Evolutionary conservation across 2,113 vertebrate species (phyloP).

Genomic region (Loxodonta africana): DNA sequence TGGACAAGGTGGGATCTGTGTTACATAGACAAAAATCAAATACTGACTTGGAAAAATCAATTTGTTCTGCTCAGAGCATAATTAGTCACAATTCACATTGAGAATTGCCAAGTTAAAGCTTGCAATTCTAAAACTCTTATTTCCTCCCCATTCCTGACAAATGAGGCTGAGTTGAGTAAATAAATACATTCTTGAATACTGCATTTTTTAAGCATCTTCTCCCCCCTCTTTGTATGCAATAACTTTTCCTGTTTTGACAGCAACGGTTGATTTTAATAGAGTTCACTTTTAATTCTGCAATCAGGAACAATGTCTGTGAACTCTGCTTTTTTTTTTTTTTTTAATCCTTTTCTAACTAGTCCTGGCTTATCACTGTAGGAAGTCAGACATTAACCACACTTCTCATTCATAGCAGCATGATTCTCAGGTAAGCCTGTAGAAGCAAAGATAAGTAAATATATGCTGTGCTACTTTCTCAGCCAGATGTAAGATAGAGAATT

Average conservation of each 20-base stretch:
- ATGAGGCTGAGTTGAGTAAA: slow-evolving; percentile 38
- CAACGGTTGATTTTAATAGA: neutral
- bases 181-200: neutral
- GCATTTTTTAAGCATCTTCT: neutral
- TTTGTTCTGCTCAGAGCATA: slow-evolving; percentile 11
- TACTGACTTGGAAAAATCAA: neutral
- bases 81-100: slow-evolving; percentile 46
- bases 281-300: slow-evolving; percentile 25
- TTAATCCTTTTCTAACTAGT: neutral
- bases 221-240: neutral
- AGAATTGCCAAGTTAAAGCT: slow-evolving; percentile 22
- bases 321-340: slow-evolving; percentile 54
- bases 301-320: slow-evolving; percentile 12
- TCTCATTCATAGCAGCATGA: neutral
- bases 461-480: neutral
- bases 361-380: neutral
- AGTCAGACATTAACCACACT: slow-evolving; percentile 14
- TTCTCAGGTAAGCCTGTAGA: slow-evolving; percentile 53
- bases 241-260: neutral
- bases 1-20: neutral
- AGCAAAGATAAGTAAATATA: slow-evolving; percentile 24
- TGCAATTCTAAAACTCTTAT: slow-evolving; percentile 11
- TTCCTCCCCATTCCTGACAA: slow-evolving; percentile 22
- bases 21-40: slow-evolving; percentile 14
- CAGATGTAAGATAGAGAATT: slow-evolving; percentile 10